Base-by-base conservation (phyloP, 64 coral and sea anemone genomes). In the Actinia equina region DNA sequence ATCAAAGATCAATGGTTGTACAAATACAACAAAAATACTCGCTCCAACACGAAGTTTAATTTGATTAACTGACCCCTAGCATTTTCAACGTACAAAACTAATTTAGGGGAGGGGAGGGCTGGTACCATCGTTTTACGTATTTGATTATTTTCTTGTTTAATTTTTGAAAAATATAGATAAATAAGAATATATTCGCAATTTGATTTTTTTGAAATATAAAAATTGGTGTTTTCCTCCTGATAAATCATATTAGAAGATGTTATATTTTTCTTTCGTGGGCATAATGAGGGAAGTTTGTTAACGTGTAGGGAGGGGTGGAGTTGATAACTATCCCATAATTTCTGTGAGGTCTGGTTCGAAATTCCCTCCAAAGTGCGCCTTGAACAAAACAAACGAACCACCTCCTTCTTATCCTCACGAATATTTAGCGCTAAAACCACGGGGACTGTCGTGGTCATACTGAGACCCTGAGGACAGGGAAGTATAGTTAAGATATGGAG, bases 361-460 rank as follows among this genome's bases (percentile, higher is more conserved):
- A 92, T 92, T 92, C 90, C 90, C 90, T 92, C 90, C 90, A 87
- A 80, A 86, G 77, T 86, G 25, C 44, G 4, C 64, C 16, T 26
- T 43, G 45, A 52, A 45, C 26, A 44, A 53, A 80, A 59, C 37
- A 44, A 83, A 62, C 46, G 52, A 52, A 84, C 83, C 89, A 78
- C 89, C 89, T 84, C 89, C 45, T 65, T 37, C 4, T 44, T 91
- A 54, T 46, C 20, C n/a, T 77, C 30, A 59, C 23, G 23, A 22
- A 78, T 76, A 84, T 55, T 76, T 84, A 17, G 8, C 85, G 18
- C 20, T 37, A 52, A 83, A 91, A 77, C 65, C 71, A 91, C 85
- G 89, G 89, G 71, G 77, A 91, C 83, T 20, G 69, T 54, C 56
- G 54, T 49, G 44, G 59, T 79, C 55, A 58, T 54, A 58, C 17